A percentile compares a stretch with the other conserved stretches of the same genome.
Evolutionary conservation across 2,888 invertebrate genomes (phyloP).

Genomic region (Serrognathus titanus): DNA sequence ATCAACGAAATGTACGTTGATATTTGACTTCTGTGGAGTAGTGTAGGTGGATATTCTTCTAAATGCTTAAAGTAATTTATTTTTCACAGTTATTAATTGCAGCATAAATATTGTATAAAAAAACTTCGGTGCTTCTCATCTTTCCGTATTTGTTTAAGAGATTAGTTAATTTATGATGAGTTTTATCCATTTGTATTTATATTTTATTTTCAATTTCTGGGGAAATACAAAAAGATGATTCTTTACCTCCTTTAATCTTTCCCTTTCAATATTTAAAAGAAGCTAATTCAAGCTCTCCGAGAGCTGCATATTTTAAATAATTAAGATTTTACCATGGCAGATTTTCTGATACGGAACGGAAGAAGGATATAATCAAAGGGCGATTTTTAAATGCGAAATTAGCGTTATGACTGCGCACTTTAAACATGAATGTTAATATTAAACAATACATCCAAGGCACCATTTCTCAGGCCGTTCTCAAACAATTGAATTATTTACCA

Average conservation of each 20-base stretch:
- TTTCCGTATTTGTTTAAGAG: too few relatives aligned
- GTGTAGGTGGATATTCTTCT: too few relatives aligned
- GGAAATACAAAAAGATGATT: neutral
- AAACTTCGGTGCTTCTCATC: too few relatives aligned
- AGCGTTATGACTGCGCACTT: constrained; percentile 23
- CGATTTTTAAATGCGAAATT: constrained; percentile 8
- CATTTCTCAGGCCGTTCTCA: constrained; percentile 47
- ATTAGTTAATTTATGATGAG: too few relatives aligned
- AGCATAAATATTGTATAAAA: too few relatives aligned
- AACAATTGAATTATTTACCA: constrained; percentile 51
- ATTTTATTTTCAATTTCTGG: too few relatives aligned
- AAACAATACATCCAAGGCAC: constrained; percentile 39
- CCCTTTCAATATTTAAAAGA: constrained; percentile 5
- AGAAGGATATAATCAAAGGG: neutral
- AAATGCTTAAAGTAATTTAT: too few relatives aligned
- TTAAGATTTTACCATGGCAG: neutral
- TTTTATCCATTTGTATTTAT: too few relatives aligned
- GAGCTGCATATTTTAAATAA: constrained; percentile 7
- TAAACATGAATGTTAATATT: constrained; percentile 44
- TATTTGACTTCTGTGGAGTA: too few relatives aligned
- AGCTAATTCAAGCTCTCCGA: constrained; percentile 6
- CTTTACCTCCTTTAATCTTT: constrained; percentile 4
- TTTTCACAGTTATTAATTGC: too few relatives aligned
- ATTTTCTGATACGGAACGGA: constrained; percentile 2
- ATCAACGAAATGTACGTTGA: too few relatives aligned